Conservation (phyloP, 2,888 invertebrate species). For the Aphidius colemani region DNA sequence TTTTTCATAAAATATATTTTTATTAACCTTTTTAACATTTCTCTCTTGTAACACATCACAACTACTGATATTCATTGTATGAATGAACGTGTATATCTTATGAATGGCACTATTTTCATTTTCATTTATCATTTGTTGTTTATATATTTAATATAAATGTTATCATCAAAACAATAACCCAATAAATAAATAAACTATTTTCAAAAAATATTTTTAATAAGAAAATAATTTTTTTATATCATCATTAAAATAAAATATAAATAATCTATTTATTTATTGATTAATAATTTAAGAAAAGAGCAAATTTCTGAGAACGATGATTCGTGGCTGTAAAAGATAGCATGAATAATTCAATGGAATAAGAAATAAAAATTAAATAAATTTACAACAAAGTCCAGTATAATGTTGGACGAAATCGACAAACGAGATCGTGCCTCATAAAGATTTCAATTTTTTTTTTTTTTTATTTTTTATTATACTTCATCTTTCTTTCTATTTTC, state of each 20-base stretch:
- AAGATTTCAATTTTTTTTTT: neutral
- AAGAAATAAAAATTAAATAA: conserved; percentile 7
- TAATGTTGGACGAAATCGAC: conserved; percentile 19
- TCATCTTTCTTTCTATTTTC: too few relatives aligned
- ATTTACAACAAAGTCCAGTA: too few relatives aligned
- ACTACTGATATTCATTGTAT: conserved; percentile 30
- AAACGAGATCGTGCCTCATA: conserved; percentile 18
- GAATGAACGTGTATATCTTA: conserved; percentile 17
- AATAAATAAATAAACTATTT: too few relatives aligned
- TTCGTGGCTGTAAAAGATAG: conserved; percentile 9
- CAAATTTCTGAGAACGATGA: neutral
- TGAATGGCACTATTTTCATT: conserved; percentile 1
- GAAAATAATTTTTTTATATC: too few relatives aligned
- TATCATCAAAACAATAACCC: too few relatives aligned
- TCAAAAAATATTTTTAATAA: too few relatives aligned
- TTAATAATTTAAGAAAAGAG: neutral
- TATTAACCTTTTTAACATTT: conserved; percentile 26
- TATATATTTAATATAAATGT: too few relatives aligned
- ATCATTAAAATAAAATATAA: too few relatives aligned
- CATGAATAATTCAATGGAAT: conserved; percentile 23
- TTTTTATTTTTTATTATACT: too few relatives aligned
- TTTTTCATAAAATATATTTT: conserved; percentile 6
- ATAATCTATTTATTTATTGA: too few relatives aligned
- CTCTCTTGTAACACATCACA: conserved; percentile 27
- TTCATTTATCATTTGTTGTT: too few relatives aligned